Base-by-base conservation (phyloP, 2,888 invertebrate species). In the Isoperla grammatica region DNA sequence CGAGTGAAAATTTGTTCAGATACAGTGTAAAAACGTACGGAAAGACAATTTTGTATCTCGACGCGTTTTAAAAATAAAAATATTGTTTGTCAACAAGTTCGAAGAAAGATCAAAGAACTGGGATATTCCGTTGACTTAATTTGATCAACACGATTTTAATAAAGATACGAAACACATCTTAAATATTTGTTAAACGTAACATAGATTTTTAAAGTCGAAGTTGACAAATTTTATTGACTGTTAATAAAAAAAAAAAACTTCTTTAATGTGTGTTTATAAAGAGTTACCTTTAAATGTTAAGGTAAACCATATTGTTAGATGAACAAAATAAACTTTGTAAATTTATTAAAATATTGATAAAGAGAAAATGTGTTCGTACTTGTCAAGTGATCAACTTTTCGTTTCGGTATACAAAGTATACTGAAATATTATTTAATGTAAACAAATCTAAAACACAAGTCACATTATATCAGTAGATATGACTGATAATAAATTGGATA, bases 201-300 rank as follows among this genome's bases (percentile, higher is more conserved):
- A 29, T 29, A 29, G 29, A 29, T 29, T 29, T 29, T 29, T 29
- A 29, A 29, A 29, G 8, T 29, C 29, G 29, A 29, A 29, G 8
- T 6, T 20, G 46, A 20, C 49, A 15, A 49, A 49, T 29, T 35
- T 50, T 50, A 35, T 35, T 15, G 35, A 35, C 29, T 50, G 49
- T 46, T 46, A 22, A 46, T 22, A 17, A 22, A 5, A 15, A 22
- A 46, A 19, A 46, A 46, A 19, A 43, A 43, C 43, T 19, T 37
- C 6, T 37, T 37, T 40, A 6, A 40, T 12, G 42, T 40, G 42
- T 40, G 15, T 40, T 40, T 12, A 40, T 40, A 40, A 40, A 4
- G 4, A 4, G 29, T 29, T 29, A 29, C 29, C 29, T 29, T 29
- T 4, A 29, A 29, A 29, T 29, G 29, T 8, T 6, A 29, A 29